These are phyloP conservation scores for Psophia crepitans DNA, from an alignment of 2,113 vertebrate genomes.

Conservation along the genomic window DNA sequence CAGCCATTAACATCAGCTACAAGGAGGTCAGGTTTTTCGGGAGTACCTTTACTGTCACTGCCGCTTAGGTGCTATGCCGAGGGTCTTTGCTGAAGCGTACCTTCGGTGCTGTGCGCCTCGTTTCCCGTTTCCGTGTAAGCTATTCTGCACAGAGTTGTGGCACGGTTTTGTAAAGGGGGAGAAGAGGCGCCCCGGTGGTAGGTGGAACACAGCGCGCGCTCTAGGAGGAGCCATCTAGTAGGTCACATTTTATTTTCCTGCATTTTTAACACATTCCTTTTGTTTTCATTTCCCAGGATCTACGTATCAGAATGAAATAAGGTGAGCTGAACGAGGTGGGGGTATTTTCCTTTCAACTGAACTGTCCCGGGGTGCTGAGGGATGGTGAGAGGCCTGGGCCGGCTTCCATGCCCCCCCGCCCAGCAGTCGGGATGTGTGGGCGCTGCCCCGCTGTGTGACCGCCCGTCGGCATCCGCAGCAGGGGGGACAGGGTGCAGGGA, in stretches of 20 bases:
- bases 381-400: too few relatives aligned
- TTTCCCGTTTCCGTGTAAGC: neutral
- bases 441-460: neutral
- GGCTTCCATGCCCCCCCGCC: neutral
- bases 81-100: neutral
- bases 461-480: neutral
- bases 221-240: neutral
- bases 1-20: neutral
- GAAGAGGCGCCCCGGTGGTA: neutral
- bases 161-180: neutral
- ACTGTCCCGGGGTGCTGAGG: neutral
- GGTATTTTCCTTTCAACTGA: neutral
- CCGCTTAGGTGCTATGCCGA: neutral
- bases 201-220: neutral
- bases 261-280: neutral
- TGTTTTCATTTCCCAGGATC: constrained; percentile 51
- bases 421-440: accelerated
- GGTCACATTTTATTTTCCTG: neutral
- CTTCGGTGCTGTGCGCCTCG: neutral
- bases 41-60: neutral
- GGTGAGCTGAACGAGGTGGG: constrained; percentile 69
- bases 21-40: neutral
- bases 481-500: neutral
- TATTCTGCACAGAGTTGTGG: too few relatives aligned
- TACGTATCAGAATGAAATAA: constrained; percentile 62